Evolutionary conservation across 2,888 invertebrate genomes (phyloP).

Genomic region (Luffia ferchaultella): DNA sequence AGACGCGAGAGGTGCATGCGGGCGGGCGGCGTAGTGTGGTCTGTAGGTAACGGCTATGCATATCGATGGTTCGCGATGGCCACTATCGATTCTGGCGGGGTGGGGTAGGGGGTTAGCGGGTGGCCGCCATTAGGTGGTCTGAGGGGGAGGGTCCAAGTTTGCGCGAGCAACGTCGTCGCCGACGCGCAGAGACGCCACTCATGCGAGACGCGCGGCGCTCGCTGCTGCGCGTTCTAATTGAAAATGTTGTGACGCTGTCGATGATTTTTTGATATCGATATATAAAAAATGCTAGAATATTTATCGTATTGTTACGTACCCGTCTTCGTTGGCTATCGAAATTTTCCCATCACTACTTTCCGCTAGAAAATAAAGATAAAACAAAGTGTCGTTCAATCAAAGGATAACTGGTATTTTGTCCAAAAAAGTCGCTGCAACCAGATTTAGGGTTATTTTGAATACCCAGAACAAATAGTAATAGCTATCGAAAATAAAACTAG

Average conservation of each 20-base stretch:
- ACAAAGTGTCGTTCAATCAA: too few species aligned
- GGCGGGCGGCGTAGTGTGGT: slow-evolving; percentile 2
- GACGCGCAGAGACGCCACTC: slow-evolving; percentile 53
- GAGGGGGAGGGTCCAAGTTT: slow-evolving; percentile 19
- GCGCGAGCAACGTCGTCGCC: slow-evolving; percentile 25
- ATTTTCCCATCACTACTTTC: too few species aligned
- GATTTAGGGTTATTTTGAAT: too few species aligned
- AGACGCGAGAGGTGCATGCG: background rate
- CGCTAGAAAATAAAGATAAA: too few species aligned
- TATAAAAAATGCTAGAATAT: too few species aligned
- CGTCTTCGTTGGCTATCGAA: too few species aligned
- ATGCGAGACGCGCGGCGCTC: slow-evolving; percentile 34
- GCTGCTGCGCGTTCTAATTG: slow-evolving; percentile 37
- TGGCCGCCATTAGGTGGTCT: background rate
- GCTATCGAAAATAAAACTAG: too few species aligned
- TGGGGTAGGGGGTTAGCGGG: slow-evolving; percentile 16
- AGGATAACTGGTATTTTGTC: too few species aligned
- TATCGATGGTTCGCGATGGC: slow-evolving; percentile 20
- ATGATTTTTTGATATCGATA: slow-evolving; percentile 1
- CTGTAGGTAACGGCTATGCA: slow-evolving; percentile 7
- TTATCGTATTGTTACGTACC: too few species aligned
- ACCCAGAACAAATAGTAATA: too few species aligned
- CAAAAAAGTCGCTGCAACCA: too few species aligned
- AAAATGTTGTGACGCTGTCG: slow-evolving; percentile 34
- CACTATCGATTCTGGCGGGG: slow-evolving; percentile 39